phyloP scores from a whole-genome alignment of 2,888 invertebrate genomes.

The Leuctra nigra region DNA sequence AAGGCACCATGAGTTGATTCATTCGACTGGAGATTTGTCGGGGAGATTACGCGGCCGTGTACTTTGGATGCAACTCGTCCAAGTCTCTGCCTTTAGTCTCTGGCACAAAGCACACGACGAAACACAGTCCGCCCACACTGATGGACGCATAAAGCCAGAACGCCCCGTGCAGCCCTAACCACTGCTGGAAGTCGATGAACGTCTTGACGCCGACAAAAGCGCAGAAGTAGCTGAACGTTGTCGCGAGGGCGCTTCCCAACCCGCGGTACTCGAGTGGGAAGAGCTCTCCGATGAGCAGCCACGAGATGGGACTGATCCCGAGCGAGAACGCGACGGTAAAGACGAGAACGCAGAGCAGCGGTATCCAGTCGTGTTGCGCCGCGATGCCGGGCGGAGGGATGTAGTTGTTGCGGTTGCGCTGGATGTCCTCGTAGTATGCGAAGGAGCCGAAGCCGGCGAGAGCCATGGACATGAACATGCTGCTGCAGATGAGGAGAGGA shows the following conservation, averaged over 20 bases:
- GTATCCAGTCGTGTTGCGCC: slow-evolving; percentile 74
- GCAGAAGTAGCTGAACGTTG: slow-evolving; percentile 79
- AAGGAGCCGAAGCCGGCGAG: slow-evolving; percentile 78
- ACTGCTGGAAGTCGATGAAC: slow-evolving; percentile 73
- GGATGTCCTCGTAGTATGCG: slow-evolving; percentile 70
- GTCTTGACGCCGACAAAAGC: slow-evolving; percentile 83
- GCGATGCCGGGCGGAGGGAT: slow-evolving; percentile 28
- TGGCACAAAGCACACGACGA: slow-evolving; percentile 79
- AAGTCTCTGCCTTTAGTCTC: slow-evolving; percentile 87
- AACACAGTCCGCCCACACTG: slow-evolving; percentile 73
- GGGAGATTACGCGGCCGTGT: slow-evolving; percentile 42
- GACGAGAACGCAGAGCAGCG: slow-evolving; percentile 71
- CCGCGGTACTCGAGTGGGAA: slow-evolving; percentile 79
- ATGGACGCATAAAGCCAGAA: slow-evolving; percentile 85
- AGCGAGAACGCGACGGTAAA: slow-evolving; percentile 82
- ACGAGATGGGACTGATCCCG: slow-evolving; percentile 83
- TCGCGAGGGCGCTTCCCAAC: slow-evolving; percentile 80
- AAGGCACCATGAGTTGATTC: slow-evolving; percentile 10
- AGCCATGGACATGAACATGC: slow-evolving; percentile 79
- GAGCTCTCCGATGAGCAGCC: slow-evolving; percentile 74
- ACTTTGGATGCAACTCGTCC: slow-evolving; percentile 77
- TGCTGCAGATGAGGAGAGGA: slow-evolving; percentile 76
- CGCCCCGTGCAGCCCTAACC: slow-evolving; percentile 71
- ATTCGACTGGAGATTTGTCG: too few species aligned
- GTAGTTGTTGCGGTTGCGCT: slow-evolving; percentile 37